These are phyloP conservation scores for Lepilemur ruficaudatus DNA, from an alignment of 2,797 vertebrate species.

Conservation along the genomic window DNA sequence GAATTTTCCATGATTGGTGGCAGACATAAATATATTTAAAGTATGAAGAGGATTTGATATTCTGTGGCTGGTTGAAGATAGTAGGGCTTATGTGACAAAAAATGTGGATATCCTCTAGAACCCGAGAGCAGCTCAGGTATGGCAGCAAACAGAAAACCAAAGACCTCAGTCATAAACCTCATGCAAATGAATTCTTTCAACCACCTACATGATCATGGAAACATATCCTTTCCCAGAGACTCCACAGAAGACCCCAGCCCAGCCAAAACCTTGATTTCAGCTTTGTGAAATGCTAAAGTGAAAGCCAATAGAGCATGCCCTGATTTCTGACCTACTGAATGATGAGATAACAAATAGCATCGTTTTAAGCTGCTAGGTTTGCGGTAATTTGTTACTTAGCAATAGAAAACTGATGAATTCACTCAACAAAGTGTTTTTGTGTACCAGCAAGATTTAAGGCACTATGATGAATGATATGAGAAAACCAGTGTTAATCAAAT, in stretches of 20 bases:
- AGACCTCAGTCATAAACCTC: background rate
- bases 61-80: background rate
- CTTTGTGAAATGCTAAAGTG: background rate
- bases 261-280: background rate
- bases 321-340: background rate
- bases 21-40: background rate
- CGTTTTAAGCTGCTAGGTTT: background rate
- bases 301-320: background rate
- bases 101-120: background rate
- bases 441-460: background rate
- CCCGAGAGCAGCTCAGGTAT: background rate
- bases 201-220: background rate
- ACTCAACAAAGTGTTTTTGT: background rate
- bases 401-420: background rate
- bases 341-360: background rate
- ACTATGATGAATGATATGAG: background rate
- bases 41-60: background rate
- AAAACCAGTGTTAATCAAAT: background rate
- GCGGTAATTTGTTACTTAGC: background rate
- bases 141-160: background rate
- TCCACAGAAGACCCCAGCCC: background rate
- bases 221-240: background rate
- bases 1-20: fast-evolving
- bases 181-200: background rate
- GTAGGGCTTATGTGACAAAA: background rate